Evolutionary conservation across 2,888 invertebrate genomes (phyloP).

Genomic region (Lasioglossum villosulum): DNA sequence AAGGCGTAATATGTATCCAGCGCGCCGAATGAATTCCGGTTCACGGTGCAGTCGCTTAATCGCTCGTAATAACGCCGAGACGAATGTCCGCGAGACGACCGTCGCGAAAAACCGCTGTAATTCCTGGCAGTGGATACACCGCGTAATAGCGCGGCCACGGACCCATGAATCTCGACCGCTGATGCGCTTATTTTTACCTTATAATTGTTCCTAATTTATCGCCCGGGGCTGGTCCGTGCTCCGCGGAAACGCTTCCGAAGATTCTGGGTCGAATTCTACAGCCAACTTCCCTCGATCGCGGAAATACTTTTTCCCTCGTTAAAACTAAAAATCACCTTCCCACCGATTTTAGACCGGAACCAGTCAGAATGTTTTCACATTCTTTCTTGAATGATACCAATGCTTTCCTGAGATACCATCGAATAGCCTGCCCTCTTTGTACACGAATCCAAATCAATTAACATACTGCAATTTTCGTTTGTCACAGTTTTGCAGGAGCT

Average conservation of each 20-base stretch:
- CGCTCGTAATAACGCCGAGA: conserved; percentile 76
- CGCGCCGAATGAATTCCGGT: conserved; percentile 67
- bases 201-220: conserved; percentile 44
- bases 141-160: conserved; percentile 47
- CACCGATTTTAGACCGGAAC: background rate
- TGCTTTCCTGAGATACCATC: background rate
- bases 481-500: background rate
- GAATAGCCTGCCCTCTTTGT: background rate
- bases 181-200: conserved; percentile 21
- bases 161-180: conserved; percentile 36
- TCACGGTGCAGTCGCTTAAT: conserved; percentile 71
- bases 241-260: background rate
- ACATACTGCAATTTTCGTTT: background rate
- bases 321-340: background rate
- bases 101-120: conserved; percentile 66
- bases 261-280: background rate
- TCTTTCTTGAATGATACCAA: background rate
- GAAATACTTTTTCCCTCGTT: background rate
- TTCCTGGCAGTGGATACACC: conserved; percentile 65
- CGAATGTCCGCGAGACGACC: conserved; percentile 68
- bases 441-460: background rate
- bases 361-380: background rate
- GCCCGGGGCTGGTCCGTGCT: background rate
- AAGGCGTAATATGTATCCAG: conserved; percentile 70
- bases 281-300: background rate